Conservation (phyloP, 1,140 invertebrate genomes). For the Drosophila orosa region DNA sequence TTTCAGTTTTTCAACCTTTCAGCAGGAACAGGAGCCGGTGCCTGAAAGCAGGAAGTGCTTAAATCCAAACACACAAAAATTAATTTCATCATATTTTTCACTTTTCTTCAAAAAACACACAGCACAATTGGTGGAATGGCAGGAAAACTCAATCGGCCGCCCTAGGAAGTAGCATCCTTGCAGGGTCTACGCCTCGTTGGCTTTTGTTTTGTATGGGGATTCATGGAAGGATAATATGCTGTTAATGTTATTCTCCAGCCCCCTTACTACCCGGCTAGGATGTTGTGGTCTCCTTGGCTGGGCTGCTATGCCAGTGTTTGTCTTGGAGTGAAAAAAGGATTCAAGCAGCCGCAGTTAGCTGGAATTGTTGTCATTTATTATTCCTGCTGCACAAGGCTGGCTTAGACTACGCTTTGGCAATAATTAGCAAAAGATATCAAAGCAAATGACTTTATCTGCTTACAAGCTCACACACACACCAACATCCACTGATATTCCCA, state of each 20-base stretch:
- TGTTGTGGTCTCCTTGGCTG: conserved; percentile 52
- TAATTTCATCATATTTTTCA: conserved; percentile 82
- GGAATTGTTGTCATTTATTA: conserved; percentile 80
- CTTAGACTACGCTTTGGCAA: conserved; percentile 74
- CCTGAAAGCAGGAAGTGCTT: conserved; percentile 18
- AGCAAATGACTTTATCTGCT: conserved; percentile 82
- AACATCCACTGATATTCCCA: conserved; percentile 15
- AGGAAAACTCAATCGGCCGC: conserved; percentile 52
- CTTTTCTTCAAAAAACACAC: conserved; percentile 41
- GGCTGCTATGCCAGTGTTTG: conserved; percentile 19
- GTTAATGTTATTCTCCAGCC: conserved; percentile 61
- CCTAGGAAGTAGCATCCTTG: conserved; percentile 36
- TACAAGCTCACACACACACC: conserved; percentile 49
- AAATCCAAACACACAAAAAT: conserved; percentile 77
- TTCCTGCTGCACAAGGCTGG: conserved; percentile 60
- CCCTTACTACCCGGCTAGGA: conserved; percentile 12
- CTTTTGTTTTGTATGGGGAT: conserved; percentile 69
- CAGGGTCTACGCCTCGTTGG: conserved; percentile 68
- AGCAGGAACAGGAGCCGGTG: conserved; percentile 8
- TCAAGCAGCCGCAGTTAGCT: conserved; percentile 75
- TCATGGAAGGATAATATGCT: conserved; percentile 72
- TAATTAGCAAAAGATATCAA: conserved; percentile 81
- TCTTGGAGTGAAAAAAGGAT: conserved; percentile 68
- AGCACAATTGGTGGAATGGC: conserved; percentile 24
- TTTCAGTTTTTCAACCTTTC: conserved; percentile 71